Conservation (phyloP, 2,113 vertebrate genomes). For the Sylvietta virens region DNA sequence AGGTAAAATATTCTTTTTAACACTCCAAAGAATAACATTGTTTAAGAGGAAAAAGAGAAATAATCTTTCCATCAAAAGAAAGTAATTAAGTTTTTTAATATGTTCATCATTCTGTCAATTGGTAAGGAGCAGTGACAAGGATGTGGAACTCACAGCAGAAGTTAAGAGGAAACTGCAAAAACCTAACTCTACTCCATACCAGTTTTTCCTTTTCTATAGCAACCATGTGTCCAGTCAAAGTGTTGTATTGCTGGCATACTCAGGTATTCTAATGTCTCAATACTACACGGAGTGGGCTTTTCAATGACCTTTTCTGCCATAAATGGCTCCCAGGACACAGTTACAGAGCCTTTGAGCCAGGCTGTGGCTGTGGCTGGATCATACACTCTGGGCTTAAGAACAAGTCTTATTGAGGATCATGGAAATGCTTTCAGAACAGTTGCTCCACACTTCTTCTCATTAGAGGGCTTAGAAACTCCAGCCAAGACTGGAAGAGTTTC, state of each 20-base stretch:
- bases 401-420: background rate
- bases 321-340: background rate
- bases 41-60: background rate
- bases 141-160: background rate
- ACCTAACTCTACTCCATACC: background rate
- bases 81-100: background rate
- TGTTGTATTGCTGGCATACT: background rate
- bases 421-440: background rate
- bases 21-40: background rate
- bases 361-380: background rate
- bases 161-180: background rate
- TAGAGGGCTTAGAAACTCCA: background rate
- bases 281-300: background rate
- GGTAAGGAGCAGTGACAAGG: background rate
- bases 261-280: background rate
- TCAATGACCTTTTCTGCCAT: background rate
- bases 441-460: background rate
- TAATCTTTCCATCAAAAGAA: background rate
- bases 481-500: background rate
- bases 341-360: background rate
- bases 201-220: background rate
- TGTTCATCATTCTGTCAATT: background rate
- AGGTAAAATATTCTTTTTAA: conserved; percentile 67
- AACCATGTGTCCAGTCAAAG: background rate
- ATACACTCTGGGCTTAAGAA: background rate